Evolutionary conservation across 2,797 vertebrate species (phyloP), one percentile per base, ranked within the genome.

Genomic region (Octomys mimax): DNA sequence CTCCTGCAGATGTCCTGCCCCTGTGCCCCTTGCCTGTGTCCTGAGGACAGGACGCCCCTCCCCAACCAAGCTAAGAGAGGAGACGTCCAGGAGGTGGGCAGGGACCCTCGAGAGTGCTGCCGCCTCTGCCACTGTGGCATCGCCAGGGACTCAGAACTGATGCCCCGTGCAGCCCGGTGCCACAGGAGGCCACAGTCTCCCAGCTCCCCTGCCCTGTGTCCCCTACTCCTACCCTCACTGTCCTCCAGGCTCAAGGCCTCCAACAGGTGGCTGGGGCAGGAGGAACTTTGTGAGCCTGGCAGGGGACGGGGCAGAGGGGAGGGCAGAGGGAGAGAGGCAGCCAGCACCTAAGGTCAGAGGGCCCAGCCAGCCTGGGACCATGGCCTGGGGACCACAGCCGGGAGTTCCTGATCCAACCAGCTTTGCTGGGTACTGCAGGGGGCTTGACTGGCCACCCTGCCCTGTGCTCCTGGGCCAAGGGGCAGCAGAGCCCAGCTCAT

Each of bases 231-330:
- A 26, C 42, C 42, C 39, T n/a, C 42, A 12, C 31, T 28, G 75
- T 70, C 39, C 46, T 61, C 24, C 12, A 46, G 73, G 28, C 70
- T 61, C n/a, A 6, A 59, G 87, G 54, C 3, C 28, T 10, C 61
- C n/a, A 4, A 46, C 1, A 28, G 36, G 10, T 13, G 39, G 12
- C 68, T 46, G 2, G 8, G 16, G n/a, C 46, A 21, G 77, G 68
- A 73, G 39, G 78, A 33, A 21, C 52, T 59, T 22, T 18, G 22
- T 46, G 19, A 49, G 24, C 16, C 10, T 42, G 14, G 70, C 8
- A 1, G 3, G 52, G 57, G 66, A 52, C 0, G 54, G 14, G 70
- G 8, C 1, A 1, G 3, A 16, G 14, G 5, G 2, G 2, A 31
- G 64, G 66, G 68, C 4, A 1, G 19, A 39, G 39, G 62, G 6